Evolutionary conservation across 2,888 invertebrate genomes (phyloP).

Genomic region (Fissipunctia ypsillon): DNA sequence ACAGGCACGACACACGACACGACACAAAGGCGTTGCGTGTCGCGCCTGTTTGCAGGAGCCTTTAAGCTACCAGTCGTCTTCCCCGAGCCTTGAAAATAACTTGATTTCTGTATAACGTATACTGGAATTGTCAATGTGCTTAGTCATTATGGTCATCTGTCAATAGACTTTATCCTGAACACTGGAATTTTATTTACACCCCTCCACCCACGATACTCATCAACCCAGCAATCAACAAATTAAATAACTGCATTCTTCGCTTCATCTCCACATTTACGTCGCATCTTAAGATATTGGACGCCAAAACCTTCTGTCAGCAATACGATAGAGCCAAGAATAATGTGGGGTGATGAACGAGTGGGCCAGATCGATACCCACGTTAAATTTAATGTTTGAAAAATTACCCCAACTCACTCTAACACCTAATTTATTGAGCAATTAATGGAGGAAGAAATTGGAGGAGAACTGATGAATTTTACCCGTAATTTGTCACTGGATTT

Average conservation of each 20-base stretch:
- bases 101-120: too few relatives aligned
- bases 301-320: conserved; percentile 85
- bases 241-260: conserved; percentile 24
- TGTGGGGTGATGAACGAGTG: conserved; percentile 74
- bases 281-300: conserved; percentile 78
- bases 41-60: too few relatives aligned
- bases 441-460: conserved; percentile 57
- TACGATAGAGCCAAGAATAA: conserved; percentile 83
- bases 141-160: too few relatives aligned
- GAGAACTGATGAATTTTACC: conserved; percentile 47
- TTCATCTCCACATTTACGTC: conserved; percentile 57
- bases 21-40: too few relatives aligned
- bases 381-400: conserved; percentile 71
- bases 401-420: conserved; percentile 59
- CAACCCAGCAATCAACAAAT: neutral
- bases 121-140: too few relatives aligned
- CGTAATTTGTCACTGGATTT: conserved; percentile 54
- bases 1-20: too few relatives aligned
- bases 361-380: conserved; percentile 68
- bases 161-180: neutral
- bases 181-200: neutral
- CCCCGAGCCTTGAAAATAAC: too few relatives aligned
- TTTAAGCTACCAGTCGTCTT: too few relatives aligned
- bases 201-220: neutral
- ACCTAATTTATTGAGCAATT: conserved; percentile 65